phyloP scores from a whole-genome alignment of 23 tunicate species.

The Botrylloides violaceus region DNA sequence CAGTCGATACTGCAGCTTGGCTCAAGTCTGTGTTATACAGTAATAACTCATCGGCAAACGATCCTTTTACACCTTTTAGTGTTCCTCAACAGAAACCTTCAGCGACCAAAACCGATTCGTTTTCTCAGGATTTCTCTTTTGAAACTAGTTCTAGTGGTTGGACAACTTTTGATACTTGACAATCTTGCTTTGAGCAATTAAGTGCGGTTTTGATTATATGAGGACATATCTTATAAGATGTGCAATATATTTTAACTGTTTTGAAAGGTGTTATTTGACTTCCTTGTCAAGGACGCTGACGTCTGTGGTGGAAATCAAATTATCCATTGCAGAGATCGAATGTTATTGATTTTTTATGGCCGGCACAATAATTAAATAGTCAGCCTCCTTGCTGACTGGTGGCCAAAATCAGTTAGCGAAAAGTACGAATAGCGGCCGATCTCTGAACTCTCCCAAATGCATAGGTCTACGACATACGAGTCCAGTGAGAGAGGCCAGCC shows the following conservation, averaged over 20 bases:
- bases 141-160: background rate
- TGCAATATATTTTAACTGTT: background rate
- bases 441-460: too few species aligned
- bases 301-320: too few species aligned
- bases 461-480: too few species aligned
- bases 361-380: too few species aligned
- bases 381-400: too few species aligned
- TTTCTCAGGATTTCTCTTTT: background rate
- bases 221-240: background rate
- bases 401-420: too few species aligned
- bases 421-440: too few species aligned
- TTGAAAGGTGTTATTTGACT: too few species aligned
- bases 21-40: slow-evolving; percentile 13
- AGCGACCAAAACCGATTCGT: background rate
- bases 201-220: background rate
- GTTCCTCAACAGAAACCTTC: background rate
- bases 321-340: too few species aligned
- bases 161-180: background rate
- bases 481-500: too few species aligned
- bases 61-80: background rate
- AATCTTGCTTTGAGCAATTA: background rate
- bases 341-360: too few species aligned
- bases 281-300: too few species aligned
- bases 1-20: slow-evolving; percentile 60
- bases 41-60: background rate